phyloP scores from a whole-genome alignment of 2,113 vertebrate genomes.

The Petromus typicus region DNA sequence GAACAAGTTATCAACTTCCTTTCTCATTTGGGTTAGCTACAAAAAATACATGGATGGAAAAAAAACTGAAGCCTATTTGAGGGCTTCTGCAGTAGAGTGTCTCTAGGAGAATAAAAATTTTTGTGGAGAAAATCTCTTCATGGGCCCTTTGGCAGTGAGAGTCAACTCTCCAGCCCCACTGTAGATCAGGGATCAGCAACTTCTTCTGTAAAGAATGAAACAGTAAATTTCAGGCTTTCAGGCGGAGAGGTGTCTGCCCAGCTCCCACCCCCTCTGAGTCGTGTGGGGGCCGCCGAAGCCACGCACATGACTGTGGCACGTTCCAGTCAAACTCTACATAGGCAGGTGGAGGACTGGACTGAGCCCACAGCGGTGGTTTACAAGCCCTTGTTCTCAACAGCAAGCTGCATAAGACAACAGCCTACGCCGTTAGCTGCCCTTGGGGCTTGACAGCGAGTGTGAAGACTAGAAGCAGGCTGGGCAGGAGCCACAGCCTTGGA shows the following conservation, averaged over 20 bases:
- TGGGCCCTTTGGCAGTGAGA: not conserved
- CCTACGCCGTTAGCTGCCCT: too few relatives aligned
- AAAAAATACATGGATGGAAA: slow-evolving; percentile 10
- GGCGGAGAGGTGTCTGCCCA: not conserved
- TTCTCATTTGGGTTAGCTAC: not conserved
- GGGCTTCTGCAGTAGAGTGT: not conserved
- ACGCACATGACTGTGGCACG: not conserved
- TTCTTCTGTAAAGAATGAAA: not conserved
- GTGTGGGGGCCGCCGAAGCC: not conserved
- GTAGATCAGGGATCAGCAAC: not conserved
- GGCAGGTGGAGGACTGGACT: not conserved
- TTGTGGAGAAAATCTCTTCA: not conserved
- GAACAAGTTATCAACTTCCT: not conserved
- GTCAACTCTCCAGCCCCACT: not conserved
- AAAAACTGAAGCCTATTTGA: slow-evolving; percentile 11
- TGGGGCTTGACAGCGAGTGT: too few relatives aligned
- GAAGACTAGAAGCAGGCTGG: not conserved
- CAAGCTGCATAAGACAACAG: not conserved
- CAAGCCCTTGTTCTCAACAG: not conserved
- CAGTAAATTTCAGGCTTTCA: not conserved
- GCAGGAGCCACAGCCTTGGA: not conserved
- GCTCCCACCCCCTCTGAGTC: not conserved
- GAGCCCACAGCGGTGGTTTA: not conserved
- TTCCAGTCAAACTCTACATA: slow-evolving; percentile 26
- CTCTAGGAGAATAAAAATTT: not conserved